These are phyloP conservation scores for Microplitis demolitor DNA, from an alignment of 1,140 invertebrate species.

Conservation along the genomic window DNA sequence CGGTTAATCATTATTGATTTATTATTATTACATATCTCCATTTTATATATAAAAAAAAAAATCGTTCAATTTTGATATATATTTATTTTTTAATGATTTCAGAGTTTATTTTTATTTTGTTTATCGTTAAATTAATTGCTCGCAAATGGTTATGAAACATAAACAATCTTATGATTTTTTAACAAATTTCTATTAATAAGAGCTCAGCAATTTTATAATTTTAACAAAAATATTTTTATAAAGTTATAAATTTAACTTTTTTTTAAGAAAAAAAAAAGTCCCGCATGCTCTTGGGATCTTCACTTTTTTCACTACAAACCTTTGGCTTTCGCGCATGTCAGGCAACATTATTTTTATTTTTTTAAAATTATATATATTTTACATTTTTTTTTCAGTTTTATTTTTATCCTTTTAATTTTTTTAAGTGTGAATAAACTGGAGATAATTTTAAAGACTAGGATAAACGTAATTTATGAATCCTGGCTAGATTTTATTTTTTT, in stretches of 20 bases:
- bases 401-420: slow-evolving; percentile 14
- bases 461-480: neutral
- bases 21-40: neutral
- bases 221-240: neutral
- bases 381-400: slow-evolving; percentile 1
- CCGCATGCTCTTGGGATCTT: slow-evolving; percentile 59
- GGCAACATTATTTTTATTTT: slow-evolving; percentile 37
- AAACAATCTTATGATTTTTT: too few species aligned
- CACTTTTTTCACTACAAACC: slow-evolving; percentile 55
- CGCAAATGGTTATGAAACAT: neutral
- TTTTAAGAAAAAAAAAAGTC: slow-evolving; percentile 37
- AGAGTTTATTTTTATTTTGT: neutral
- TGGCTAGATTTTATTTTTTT: neutral
- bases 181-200: too few species aligned
- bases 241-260: neutral
- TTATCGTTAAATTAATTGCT: neutral
- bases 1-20: neutral
- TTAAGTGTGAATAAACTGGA: slow-evolving; percentile 5
- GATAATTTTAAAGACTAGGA: neutral
- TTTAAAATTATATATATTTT: slow-evolving; percentile 27
- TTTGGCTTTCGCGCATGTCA: slow-evolving; percentile 56
- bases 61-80: neutral
- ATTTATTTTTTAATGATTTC: neutral
- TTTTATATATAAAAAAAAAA: neutral
- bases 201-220: neutral